Conservation (phyloP, 2,888 invertebrate species). For the Nomada ferruginata region DNA sequence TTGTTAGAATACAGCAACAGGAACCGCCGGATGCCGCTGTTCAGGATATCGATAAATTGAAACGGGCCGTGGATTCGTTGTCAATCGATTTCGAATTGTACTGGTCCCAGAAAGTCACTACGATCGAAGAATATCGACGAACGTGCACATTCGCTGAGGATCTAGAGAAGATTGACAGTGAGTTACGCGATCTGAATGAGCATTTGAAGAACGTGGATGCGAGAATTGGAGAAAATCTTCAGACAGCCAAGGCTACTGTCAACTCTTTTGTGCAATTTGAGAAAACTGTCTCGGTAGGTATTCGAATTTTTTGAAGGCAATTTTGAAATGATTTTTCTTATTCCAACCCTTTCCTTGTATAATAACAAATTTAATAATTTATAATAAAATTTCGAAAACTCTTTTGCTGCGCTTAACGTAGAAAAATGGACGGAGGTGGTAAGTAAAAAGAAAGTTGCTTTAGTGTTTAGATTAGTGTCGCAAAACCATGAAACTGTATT, state of each 20-base stretch:
- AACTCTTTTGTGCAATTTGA: constrained; percentile 91
- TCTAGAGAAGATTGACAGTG: constrained; percentile 89
- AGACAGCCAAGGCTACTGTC: constrained; percentile 89
- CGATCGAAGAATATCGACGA: constrained; percentile 87
- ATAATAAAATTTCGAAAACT: not conserved
- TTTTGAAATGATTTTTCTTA: not conserved
- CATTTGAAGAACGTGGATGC: constrained; percentile 75
- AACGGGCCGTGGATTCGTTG: constrained; percentile 87
- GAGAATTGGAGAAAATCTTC: constrained; percentile 88
- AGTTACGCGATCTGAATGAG: constrained; percentile 84
- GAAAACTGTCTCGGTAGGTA: constrained; percentile 89
- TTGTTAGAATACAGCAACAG: constrained; percentile 89
- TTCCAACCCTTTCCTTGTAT: not conserved
- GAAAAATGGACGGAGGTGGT: not conserved
- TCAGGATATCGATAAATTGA: constrained; percentile 89
- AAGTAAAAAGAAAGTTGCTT: not conserved
- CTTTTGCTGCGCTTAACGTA: not conserved
- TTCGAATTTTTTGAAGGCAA: not conserved
- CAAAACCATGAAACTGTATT: not conserved
- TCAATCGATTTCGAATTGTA: constrained; percentile 88
- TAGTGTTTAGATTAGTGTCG: too few species aligned
- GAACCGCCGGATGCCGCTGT: constrained; percentile 89
- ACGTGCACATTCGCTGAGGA: constrained; percentile 89
- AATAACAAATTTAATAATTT: not conserved
- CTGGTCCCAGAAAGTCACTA: constrained; percentile 86